These are phyloP conservation scores for Tonatia bakeri DNA, from an alignment of 2,113 vertebrate species.

Conservation along the genomic window DNA sequence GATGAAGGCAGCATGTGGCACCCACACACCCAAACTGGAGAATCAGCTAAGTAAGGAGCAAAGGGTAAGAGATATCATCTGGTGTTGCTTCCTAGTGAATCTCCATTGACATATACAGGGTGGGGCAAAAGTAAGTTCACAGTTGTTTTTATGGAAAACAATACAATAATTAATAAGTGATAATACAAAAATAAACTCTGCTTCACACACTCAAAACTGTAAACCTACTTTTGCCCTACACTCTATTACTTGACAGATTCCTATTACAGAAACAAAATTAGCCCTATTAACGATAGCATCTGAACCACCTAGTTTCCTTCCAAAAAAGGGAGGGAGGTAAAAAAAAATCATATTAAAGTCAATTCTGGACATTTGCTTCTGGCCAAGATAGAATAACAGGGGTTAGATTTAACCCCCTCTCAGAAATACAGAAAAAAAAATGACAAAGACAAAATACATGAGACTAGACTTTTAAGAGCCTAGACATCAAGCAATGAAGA, in stretches of 20 bases:
- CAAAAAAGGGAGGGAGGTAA: not conserved
- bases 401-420: not conserved
- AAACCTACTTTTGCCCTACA: not conserved
- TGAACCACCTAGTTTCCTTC: not conserved
- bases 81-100: not conserved
- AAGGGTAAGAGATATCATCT: not conserved
- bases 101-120: not conserved
- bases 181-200: not conserved
- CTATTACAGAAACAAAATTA: constrained; percentile 1
- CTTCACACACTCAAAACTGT: not conserved
- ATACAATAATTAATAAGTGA: not conserved
- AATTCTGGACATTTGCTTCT: not conserved
- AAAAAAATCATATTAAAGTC: constrained; percentile 10
- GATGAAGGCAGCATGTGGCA: not conserved
- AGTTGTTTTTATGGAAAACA: not conserved
- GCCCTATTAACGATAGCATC: not conserved
- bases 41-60: not conserved
- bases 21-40: not conserved
- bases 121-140: not conserved
- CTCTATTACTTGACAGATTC: not conserved
- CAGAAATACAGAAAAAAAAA: not conserved
- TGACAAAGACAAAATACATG: not conserved
- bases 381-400: not conserved
- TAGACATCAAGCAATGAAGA: not conserved
- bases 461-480: not conserved